Evolutionary conservation across 2,113 vertebrate species (phyloP).

Genomic region (Aldabrachelys gigantea): DNA sequence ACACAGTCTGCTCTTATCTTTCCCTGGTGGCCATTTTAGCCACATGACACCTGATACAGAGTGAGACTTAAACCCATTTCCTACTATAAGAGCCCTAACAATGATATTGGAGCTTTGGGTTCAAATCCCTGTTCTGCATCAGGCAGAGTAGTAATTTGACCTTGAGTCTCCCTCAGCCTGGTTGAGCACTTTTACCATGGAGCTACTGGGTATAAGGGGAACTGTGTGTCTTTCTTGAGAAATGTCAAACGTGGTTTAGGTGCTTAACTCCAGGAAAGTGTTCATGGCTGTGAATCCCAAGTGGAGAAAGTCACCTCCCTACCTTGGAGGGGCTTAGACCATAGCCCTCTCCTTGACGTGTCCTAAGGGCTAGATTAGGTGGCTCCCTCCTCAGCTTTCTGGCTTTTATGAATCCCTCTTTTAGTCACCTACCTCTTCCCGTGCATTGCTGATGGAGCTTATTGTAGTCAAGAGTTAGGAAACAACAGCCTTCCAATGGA

Average conservation of each 20-base stretch:
- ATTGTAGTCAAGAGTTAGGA: too few species aligned
- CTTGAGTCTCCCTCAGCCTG: neutral
- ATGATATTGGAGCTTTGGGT: too few species aligned
- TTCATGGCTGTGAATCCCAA: neutral
- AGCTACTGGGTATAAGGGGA: neutral
- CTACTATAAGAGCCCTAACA: too few species aligned
- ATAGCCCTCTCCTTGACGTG: neutral
- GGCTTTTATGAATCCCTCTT: neutral
- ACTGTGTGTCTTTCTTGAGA: neutral
- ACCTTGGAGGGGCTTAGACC: neutral
- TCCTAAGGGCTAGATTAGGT: neutral
- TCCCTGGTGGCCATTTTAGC: too few species aligned
- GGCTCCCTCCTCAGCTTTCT: neutral
- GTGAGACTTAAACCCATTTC: too few species aligned
- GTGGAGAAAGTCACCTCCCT: neutral
- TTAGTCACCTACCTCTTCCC: neutral
- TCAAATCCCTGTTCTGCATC: neutral
- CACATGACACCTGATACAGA: too few species aligned
- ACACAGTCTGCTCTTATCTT: neutral
- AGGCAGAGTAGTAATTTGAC: neutral
- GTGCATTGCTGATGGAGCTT: neutral
- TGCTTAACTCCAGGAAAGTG: neutral
- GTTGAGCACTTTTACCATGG: neutral
- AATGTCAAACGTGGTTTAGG: neutral
- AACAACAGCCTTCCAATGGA: too few species aligned